Evolutionary conservation across 1,140 invertebrate genomes (phyloP), one percentile per base, ranked within the genome.

Genomic region (Cydia strobilella): DNA sequence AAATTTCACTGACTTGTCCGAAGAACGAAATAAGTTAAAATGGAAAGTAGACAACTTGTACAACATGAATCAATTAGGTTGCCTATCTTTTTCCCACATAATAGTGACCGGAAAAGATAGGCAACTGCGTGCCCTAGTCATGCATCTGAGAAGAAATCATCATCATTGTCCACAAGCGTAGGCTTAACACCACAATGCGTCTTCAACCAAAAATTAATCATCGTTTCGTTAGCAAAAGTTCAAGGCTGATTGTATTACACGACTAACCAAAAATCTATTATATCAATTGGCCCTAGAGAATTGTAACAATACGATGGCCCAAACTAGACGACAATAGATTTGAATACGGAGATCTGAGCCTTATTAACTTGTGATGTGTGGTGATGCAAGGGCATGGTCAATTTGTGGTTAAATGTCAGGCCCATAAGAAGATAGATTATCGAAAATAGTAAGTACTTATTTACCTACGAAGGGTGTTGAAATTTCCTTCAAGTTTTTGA

Each of bases 341-440:
- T 63, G 25, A 69, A 69, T 69, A 39, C 27, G 65, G 27, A 25
- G 59, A 25, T 25, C 25, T 15, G 27, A 66, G 65, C n/a, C 35
- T 69, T 69, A 69, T 69, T 69, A 69, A 35, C 65, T 69, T 3
- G 2, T 35, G 65, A 69, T 69, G 65, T 35, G 42, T 35, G 27
- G 27, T 69, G 65, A 69, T 18, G 65, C 31, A 69, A 69, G 31
- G 65, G 25, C 25, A 35, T 27, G 63, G 31, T 39, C 65, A 42
- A 10, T 69, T 69, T 35, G 65, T 69, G 18, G n/a, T 69, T 20
- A 69, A 69, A 69, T 69, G 65, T 69, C 65, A 69, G 5, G 35
- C n/a, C 27, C 7, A 10, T 39, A 39, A 39, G 35, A 13, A n/a
- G 13, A 48, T 48, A 48, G 15, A 48, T 48, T 5, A 54, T 54